Percentiles rank a stretch among this genome's conserved stretches.
Conservation (phyloP, 2,113 vertebrate genomes). For the Vidua chalybeata region DNA sequence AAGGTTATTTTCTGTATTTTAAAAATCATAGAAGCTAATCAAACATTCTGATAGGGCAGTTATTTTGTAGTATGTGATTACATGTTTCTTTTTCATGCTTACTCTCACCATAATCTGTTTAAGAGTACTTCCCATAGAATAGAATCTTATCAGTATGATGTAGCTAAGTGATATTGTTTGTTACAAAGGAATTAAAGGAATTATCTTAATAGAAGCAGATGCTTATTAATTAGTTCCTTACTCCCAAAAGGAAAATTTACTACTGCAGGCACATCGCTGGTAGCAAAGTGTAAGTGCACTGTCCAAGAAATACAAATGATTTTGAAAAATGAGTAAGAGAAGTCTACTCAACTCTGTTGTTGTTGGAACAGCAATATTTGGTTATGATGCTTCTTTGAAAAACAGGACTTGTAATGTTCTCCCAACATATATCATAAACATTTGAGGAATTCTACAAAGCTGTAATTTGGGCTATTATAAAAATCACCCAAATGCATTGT, state of each 20-base stretch:
- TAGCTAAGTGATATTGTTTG: not conserved
- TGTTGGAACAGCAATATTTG: slow-evolving; percentile 50
- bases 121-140: not conserved
- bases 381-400: slow-evolving; percentile 50
- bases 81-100: not conserved
- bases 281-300: not conserved
- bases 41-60: not conserved
- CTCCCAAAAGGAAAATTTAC: slow-evolving; percentile 42
- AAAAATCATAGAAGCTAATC: not conserved
- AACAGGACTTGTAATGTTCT: slow-evolving; percentile 27
- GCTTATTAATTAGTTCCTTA: slow-evolving; percentile 48
- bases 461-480: slow-evolving; percentile 15
- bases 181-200: not conserved
- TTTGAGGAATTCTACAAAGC: slow-evolving; percentile 26
- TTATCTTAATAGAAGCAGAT: not conserved
- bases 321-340: slow-evolving; percentile 59
- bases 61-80: not conserved
- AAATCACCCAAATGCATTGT: not conserved
- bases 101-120: not conserved
- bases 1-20: not conserved
- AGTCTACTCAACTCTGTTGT: slow-evolving; percentile 50
- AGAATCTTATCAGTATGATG: not conserved
- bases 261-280: slow-evolving; percentile 26
- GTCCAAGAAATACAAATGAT: slow-evolving; percentile 66
- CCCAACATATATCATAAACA: not conserved